phyloP scores from a whole-genome alignment of 2,888 invertebrate species.

The Oscheius sp. region DNA sequence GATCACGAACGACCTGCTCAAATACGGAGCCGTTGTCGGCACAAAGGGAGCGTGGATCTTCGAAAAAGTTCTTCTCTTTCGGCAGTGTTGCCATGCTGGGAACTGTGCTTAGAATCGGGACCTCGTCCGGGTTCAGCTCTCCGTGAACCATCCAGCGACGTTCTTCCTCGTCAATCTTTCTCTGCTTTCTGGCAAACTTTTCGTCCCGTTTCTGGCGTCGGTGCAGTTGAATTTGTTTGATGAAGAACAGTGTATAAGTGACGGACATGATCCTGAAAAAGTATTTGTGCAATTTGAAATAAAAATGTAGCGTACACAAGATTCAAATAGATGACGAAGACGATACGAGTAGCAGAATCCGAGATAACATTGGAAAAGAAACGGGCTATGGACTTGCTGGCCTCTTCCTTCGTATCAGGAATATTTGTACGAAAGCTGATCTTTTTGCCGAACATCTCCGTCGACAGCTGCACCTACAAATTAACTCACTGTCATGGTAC shows the following conservation, averaged over 20 bases:
- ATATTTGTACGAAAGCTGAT: slow-evolving; percentile 27
- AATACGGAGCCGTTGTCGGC: too few species aligned
- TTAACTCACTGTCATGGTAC: neutral
- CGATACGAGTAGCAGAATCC: slow-evolving; percentile 24
- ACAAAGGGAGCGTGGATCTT: neutral
- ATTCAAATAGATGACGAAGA: slow-evolving; percentile 32
- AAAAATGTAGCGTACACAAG: slow-evolving; percentile 18
- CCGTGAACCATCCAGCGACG: slow-evolving; percentile 14
- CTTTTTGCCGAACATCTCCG: slow-evolving; percentile 17
- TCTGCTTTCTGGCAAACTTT: slow-evolving; percentile 17
- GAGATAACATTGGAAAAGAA: slow-evolving; percentile 20
- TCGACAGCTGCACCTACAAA: slow-evolving; percentile 18
- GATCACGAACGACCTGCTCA: too few species aligned
- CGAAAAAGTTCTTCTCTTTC: neutral
- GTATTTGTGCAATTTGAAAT: neutral
- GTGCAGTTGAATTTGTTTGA: slow-evolving; percentile 30
- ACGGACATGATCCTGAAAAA: slow-evolving; percentile 21
- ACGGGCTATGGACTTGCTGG: slow-evolving; percentile 4
- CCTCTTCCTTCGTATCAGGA: slow-evolving; percentile 19
- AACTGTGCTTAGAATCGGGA: too few species aligned
- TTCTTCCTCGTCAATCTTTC: slow-evolving; percentile 23
- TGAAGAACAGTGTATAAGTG: slow-evolving; percentile 20
- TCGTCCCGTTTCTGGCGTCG: slow-evolving; percentile 25
- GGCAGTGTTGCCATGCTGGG: neutral
- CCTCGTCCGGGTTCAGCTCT: neutral